phyloP scores from a whole-genome alignment of 2,888 invertebrate species.

The Exephanes ischioxanthus region DNA sequence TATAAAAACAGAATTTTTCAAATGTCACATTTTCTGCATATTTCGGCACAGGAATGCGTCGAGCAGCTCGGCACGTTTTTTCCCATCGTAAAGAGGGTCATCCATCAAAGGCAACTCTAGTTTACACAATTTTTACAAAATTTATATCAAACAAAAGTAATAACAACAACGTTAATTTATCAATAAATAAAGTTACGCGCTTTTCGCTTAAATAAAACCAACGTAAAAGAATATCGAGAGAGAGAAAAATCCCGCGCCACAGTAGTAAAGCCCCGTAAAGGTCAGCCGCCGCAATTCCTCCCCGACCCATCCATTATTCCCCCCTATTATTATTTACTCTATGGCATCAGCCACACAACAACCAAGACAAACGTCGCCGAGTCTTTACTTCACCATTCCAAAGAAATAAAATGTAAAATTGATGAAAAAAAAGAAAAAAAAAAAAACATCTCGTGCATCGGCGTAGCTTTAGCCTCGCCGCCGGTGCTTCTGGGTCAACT shows the following conservation, averaged over 20 bases:
- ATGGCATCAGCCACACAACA: neutral
- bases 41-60: too few species aligned
- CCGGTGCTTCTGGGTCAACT: too few species aligned
- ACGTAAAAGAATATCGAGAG: neutral
- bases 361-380: neutral
- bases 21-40: too few species aligned
- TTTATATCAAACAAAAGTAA: too few species aligned
- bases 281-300: neutral
- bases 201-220: neutral
- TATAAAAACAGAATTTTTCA: too few species aligned
- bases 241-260: neutral
- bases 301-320: neutral
- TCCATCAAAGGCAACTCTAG: too few species aligned
- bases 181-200: neutral
- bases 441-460: neutral
- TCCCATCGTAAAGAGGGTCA: too few species aligned
- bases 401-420: slow-evolving; percentile 43
- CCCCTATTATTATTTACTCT: neutral
- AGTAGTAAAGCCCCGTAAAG: neutral
- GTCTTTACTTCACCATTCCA: slow-evolving; percentile 19
- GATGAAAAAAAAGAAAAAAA: neutral
- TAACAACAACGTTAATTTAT: neutral
- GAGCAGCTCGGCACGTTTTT: too few species aligned
- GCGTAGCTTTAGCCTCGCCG: neutral
- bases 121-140: too few species aligned